Percentiles rank a stretch among this genome's conserved stretches.
Evolutionary conservation across 2,113 vertebrate species (phyloP).

Genomic region (chimpanzee (Pan troglodytes)): DNA sequence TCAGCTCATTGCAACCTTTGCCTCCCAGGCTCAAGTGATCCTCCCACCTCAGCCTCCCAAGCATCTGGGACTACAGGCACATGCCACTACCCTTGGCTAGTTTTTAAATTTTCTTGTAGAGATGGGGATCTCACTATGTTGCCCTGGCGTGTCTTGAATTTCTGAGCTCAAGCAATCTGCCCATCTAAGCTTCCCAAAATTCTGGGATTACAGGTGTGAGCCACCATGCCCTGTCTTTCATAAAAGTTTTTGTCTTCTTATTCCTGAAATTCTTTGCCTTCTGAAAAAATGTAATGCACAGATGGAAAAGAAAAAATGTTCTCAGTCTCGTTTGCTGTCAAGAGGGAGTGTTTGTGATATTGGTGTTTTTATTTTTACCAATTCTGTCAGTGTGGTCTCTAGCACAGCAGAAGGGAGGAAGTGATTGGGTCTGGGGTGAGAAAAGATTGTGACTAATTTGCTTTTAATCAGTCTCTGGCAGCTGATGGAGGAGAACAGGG

Average conservation of each 20-base stretch:
- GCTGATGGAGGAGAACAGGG: not conserved
- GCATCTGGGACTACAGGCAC: no score
- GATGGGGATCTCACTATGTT: no score
- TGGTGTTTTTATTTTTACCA: not conserved
- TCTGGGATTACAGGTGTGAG: no score
- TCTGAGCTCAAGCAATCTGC: no score
- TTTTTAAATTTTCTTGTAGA: no score
- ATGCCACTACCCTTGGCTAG: no score
- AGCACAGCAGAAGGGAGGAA: not conserved
- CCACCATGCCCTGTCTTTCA: no score
- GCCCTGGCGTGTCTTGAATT: no score
- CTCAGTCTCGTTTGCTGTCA: not conserved
- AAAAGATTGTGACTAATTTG: not conserved
- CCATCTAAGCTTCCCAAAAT: no score
- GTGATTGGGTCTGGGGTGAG: not conserved
- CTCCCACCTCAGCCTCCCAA: no score
- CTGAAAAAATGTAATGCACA: not conserved
- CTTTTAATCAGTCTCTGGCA: not conserved
- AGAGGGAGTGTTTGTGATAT: not conserved
- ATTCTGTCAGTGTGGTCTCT: not conserved
- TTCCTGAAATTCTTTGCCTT: not conserved
- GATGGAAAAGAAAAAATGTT: not conserved
- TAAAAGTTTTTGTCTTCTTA: not conserved
- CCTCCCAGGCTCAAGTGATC: no score
- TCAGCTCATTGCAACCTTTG: no score